These are phyloP conservation scores for Bombylius major DNA, from an alignment of 2,888 invertebrate species.

Conservation along the genomic window DNA sequence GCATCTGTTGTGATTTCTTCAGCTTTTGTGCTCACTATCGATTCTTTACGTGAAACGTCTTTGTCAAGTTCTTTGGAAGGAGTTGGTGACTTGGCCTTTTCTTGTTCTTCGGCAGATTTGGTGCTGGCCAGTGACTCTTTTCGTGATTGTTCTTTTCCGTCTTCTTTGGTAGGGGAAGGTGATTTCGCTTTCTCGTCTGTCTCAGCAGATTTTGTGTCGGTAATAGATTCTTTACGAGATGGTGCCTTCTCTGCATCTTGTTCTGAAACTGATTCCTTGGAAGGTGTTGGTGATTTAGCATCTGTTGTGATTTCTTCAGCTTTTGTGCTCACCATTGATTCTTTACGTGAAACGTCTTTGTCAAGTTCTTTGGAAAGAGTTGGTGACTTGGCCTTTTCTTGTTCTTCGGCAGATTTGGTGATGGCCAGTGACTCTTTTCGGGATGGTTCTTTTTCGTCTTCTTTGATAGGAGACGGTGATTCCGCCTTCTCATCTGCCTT, in stretches of 20 bases:
- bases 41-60: background rate
- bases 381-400: background rate
- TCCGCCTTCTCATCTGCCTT: background rate
- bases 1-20: slow-evolving; percentile 2
- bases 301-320: background rate
- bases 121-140: background rate
- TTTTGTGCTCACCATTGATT: background rate
- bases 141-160: background rate
- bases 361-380: background rate
- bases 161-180: background rate
- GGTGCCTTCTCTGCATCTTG: background rate
- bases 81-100: background rate
- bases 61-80: slow-evolving; percentile 7
- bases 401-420: background rate
- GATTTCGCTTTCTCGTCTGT: background rate
- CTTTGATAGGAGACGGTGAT: background rate
- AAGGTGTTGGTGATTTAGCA: background rate
- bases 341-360: background rate
- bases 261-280: background rate
- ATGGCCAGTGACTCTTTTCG: background rate
- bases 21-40: background rate
- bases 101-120: background rate
- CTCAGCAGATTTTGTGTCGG: background rate
- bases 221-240: background rate
- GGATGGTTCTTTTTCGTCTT: background rate